A percentile compares a stretch with the other conserved stretches of the same genome.
These are phyloP conservation scores for Cettia cetti DNA, from an alignment of 2,113 vertebrate genomes.

Conservation along the genomic window DNA sequence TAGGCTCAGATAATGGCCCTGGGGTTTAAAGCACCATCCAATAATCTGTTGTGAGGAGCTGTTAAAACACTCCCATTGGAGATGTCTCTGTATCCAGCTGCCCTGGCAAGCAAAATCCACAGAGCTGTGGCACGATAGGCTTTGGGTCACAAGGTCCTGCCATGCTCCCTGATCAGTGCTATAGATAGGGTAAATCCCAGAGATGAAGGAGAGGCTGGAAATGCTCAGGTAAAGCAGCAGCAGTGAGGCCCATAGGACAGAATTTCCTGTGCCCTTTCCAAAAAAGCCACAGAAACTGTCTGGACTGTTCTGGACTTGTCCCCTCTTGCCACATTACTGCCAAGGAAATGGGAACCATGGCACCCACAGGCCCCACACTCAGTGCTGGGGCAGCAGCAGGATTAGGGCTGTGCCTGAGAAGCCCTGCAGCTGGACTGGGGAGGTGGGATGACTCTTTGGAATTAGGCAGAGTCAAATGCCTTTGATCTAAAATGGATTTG, in stretches of 20 bases:
- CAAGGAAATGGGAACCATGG: fast-evolving
- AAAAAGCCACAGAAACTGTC: background rate
- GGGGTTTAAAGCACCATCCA: background rate
- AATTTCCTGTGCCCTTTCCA: background rate
- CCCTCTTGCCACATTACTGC: background rate
- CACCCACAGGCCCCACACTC: background rate
- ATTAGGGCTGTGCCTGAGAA: background rate
- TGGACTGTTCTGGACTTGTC: background rate
- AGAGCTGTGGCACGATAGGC: fast-evolving
- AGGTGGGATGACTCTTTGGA: background rate
- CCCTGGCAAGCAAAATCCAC: background rate
- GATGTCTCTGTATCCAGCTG: background rate
- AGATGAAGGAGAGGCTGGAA: background rate
- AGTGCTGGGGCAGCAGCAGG: background rate
- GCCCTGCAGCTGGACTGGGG: background rate
- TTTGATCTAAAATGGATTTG: background rate
- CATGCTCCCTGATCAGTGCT: fast-evolving
- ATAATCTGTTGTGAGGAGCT: background rate
- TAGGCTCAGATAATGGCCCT: background rate
- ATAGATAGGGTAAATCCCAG: background rate
- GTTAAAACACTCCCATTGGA: background rate
- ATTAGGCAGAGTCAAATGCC: background rate
- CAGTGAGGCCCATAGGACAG: background rate
- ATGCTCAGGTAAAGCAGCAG: background rate
- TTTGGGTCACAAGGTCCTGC: background rate